A percentile compares a stretch with the other conserved stretches of the same genome.
These are phyloP conservation scores for Phyllostomus hastatus DNA, from an alignment of 2,113 vertebrate genomes.

Conservation along the genomic window DNA sequence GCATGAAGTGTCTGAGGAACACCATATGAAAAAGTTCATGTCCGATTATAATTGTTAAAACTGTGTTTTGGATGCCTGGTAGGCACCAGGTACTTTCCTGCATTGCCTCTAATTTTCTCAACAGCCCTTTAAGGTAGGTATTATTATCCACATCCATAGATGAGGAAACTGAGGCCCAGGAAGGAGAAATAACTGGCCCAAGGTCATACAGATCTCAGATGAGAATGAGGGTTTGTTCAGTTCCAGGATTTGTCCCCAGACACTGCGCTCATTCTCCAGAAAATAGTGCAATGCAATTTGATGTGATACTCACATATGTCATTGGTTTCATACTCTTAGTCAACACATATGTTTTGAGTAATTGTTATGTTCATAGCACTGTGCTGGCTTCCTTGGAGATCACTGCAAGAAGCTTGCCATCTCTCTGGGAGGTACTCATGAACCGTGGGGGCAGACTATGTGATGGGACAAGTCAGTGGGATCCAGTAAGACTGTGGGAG, in stretches of 20 bases:
- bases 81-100: not conserved
- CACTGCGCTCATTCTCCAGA: not conserved
- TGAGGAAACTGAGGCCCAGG: not conserved
- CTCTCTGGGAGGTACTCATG: constrained; percentile 24
- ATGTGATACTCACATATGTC: constrained; percentile 28
- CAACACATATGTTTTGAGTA: constrained; percentile 62
- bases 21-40: not conserved
- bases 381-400: constrained; percentile 41
- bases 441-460: not conserved
- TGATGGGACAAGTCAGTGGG: not conserved
- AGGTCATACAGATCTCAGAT: not conserved
- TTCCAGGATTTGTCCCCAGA: not conserved
- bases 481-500: not conserved
- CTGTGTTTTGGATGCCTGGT: not conserved
- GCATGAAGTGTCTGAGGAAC: constrained; percentile 35
- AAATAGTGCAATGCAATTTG: not conserved
- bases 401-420: not conserved
- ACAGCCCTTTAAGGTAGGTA: not conserved
- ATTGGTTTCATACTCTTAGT: constrained; percentile 36
- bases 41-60: not conserved
- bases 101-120: not conserved
- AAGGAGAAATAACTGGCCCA: not conserved
- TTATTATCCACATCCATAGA: no score
- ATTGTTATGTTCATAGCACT: constrained; percentile 18
- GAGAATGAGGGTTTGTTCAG: not conserved